These are phyloP conservation scores for Periplaneta americana DNA, from an alignment of 1,140 invertebrate species.

Conservation along the genomic window DNA sequence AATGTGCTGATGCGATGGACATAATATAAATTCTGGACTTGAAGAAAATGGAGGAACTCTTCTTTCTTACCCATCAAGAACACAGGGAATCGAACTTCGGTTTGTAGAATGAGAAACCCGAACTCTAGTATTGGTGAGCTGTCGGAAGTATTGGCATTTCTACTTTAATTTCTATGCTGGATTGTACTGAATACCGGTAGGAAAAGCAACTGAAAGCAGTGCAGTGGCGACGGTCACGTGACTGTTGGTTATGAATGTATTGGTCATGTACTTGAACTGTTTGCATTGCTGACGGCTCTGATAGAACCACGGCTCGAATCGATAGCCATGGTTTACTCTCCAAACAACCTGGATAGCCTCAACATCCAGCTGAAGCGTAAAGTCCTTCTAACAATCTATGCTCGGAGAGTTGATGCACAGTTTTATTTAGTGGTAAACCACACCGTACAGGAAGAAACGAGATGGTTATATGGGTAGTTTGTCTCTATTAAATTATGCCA, in stretches of 20 bases:
- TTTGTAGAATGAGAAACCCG: too few relatives aligned
- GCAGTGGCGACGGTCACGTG: neutral
- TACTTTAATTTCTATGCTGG: neutral
- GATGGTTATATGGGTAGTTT: too few relatives aligned
- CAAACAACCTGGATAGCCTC: neutral
- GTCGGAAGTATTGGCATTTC: neutral
- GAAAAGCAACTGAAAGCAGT: neutral
- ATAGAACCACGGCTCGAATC: neutral
- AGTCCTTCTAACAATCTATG: neutral
- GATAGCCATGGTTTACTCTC: neutral
- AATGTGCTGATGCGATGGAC: too few relatives aligned
- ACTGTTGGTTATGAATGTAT: neutral
- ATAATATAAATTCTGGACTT: too few relatives aligned
- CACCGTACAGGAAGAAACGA: too few relatives aligned
- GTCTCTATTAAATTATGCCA: too few relatives aligned
- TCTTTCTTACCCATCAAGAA: too few relatives aligned
- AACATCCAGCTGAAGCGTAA: neutral
- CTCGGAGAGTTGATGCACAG: neutral
- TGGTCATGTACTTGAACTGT: neutral
- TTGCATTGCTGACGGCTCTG: neutral
- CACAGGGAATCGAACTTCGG: too few relatives aligned
- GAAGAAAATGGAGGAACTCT: too few relatives aligned
- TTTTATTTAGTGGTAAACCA: neutral
- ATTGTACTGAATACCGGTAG: neutral
- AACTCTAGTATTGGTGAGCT: too few relatives aligned